Percentiles rank a stretch among this genome's conserved stretches.
Conservation (phyloP, 1,140 invertebrate genomes). For the Triops longicaudatus region DNA sequence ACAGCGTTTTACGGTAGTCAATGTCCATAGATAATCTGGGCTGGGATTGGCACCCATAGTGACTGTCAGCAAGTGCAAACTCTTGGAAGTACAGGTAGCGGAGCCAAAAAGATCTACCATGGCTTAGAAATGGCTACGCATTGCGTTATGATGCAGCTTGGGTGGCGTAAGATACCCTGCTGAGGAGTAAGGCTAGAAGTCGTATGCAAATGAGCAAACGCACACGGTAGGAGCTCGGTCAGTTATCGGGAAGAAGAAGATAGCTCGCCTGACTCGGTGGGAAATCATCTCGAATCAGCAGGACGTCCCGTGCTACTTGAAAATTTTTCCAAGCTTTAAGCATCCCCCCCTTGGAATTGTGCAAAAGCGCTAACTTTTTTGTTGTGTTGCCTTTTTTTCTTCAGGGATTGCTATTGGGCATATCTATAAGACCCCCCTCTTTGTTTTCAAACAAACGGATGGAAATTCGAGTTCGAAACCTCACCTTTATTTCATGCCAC, state of each 20-base stretch:
- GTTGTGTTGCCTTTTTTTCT: neutral
- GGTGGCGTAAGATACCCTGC: conserved; percentile 9
- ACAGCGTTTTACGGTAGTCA: neutral
- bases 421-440: neutral
- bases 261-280: conserved; percentile 3
- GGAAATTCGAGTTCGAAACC: neutral
- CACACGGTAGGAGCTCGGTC: conserved; percentile 13
- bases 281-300: conserved; percentile 12
- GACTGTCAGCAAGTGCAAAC: neutral
- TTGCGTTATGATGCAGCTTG: neutral
- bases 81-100: neutral
- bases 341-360: neutral
- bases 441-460: neutral
- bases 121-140: neutral
- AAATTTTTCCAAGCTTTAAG: neutral
- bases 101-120: neutral
- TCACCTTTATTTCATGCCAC: neutral
- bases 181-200: conserved; percentile 14
- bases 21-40: neutral
- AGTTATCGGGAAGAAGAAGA: neutral
- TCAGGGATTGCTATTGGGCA: neutral
- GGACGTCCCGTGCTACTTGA: conserved; percentile 13
- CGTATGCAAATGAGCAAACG: conserved; percentile 12
- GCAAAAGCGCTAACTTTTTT: neutral
- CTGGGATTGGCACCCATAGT: neutral